Conservation (phyloP, 2,888 invertebrate species). For the Phymatocera aterrima region DNA sequence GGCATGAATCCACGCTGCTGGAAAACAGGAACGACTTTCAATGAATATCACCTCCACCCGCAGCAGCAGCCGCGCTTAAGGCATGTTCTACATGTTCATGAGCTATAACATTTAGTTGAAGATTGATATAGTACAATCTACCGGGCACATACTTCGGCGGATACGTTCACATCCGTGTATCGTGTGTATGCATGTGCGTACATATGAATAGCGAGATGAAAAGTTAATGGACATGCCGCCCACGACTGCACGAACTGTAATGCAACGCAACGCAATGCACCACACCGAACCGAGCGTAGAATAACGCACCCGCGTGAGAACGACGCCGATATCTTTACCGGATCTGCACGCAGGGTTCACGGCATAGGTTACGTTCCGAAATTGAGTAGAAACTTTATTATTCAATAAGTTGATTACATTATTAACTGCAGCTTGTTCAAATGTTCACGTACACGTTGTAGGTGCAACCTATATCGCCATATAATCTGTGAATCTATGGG, state of each 20-base stretch:
- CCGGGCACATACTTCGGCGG: no score
- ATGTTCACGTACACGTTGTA: no score
- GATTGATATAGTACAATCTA: background rate
- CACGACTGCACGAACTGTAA: background rate
- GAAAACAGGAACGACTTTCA: slow-evolving; percentile 33
- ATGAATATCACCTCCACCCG: slow-evolving; percentile 40
- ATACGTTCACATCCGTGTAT: background rate
- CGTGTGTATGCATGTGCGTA: background rate
- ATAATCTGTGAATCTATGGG: background rate
- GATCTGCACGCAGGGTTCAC: slow-evolving; percentile 62
- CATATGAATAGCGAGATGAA: background rate
- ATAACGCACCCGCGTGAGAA: slow-evolving; percentile 55
- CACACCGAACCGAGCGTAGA: no score
- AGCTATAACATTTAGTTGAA: background rate
- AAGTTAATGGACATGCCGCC: background rate
- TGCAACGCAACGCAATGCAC: background rate
- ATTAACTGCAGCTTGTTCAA: no score
- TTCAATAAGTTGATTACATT: slow-evolving; percentile 65
- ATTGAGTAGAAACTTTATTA: slow-evolving; percentile 73
- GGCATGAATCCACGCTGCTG: slow-evolving; percentile 26
- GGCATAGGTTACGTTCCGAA: slow-evolving; percentile 63
- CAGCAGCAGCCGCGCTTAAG: background rate
- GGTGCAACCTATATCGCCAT: no score
- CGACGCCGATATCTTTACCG: slow-evolving; percentile 64
- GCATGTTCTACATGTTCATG: background rate